These are phyloP conservation scores for Rhyacophila evoluta DNA, from an alignment of 2,888 invertebrate genomes.

Conservation along the genomic window DNA sequence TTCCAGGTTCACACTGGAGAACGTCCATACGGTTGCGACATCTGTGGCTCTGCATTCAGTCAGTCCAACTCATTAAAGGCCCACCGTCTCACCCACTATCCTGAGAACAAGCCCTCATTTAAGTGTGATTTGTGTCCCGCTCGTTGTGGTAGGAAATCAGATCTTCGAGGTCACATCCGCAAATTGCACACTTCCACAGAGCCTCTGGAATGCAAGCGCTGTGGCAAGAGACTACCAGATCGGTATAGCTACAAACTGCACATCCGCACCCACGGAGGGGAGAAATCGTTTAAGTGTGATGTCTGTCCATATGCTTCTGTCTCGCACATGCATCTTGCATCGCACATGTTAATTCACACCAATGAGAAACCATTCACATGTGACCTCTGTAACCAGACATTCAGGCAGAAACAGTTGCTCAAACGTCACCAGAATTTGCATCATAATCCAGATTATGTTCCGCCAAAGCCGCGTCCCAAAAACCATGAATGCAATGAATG, in stretches of 20 bases:
- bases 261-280: slow-evolving; percentile 88
- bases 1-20: slow-evolving; percentile 82
- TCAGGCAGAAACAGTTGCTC: slow-evolving; percentile 91
- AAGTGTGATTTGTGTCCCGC: slow-evolving; percentile 96
- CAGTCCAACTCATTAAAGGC: slow-evolving; percentile 97
- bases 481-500: slow-evolving; percentile 91
- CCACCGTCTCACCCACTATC: slow-evolving; percentile 90
- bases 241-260: slow-evolving; percentile 83
- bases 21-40: slow-evolving; percentile 88
- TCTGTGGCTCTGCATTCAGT: slow-evolving; percentile 91
- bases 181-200: slow-evolving; percentile 94
- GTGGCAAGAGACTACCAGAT: slow-evolving; percentile 93
- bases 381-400: slow-evolving; percentile 87
- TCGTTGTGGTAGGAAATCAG: slow-evolving; percentile 96
- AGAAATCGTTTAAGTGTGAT: slow-evolving; percentile 96
- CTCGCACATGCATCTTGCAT: slow-evolving; percentile 91
- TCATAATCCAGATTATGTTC: slow-evolving; percentile 91
- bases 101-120: slow-evolving; percentile 89
- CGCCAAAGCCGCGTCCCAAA: slow-evolving; percentile 90
- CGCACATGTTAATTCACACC: slow-evolving; percentile 95
- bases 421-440: slow-evolving; percentile 92
- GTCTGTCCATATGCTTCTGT: slow-evolving; percentile 95
- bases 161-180: slow-evolving; percentile 94
- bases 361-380: slow-evolving; percentile 95
- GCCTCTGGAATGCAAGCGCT: slow-evolving; percentile 92